Conservation (phyloP, 2,797 vertebrate genomes). For the Glyptemys insculpta region DNA sequence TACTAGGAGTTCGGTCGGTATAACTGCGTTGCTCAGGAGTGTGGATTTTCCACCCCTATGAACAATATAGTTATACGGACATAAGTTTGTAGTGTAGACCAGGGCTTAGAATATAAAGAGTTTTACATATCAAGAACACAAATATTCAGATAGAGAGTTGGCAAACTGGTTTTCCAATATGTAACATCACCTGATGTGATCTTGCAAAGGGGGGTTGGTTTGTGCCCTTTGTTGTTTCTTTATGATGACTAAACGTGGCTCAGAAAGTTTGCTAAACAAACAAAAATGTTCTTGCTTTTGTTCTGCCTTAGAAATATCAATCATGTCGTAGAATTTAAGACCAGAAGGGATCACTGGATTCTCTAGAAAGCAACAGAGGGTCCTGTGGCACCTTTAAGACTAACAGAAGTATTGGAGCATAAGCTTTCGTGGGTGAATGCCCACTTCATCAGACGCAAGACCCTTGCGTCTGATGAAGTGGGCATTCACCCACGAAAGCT, state of each 20-base stretch:
- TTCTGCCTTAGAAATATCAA: neutral
- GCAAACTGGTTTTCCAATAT: neutral
- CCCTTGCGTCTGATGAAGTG: too few relatives aligned
- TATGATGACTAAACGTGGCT: neutral
- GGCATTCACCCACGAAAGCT: too few relatives aligned
- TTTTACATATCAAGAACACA: neutral
- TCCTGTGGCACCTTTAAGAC: too few relatives aligned
- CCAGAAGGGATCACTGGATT: neutral
- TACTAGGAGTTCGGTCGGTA: neutral
- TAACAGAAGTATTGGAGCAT: too few relatives aligned
- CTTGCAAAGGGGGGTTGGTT: neutral
- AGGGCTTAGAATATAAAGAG: neutral
- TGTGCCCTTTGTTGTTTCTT: neutral
- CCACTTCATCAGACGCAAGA: too few relatives aligned
- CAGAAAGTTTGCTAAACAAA: neutral
- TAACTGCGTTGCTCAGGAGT: neutral
- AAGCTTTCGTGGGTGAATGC: too few relatives aligned
- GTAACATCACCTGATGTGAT: neutral
- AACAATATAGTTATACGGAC: neutral
- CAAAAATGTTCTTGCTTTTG: neutral
- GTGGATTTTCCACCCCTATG: neutral
- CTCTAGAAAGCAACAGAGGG: neutral
- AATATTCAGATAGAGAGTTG: neutral
- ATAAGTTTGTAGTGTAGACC: neutral
- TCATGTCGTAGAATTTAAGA: neutral